Conservation (phyloP, 2,888 invertebrate species). For the Cerastis rubricosa region DNA sequence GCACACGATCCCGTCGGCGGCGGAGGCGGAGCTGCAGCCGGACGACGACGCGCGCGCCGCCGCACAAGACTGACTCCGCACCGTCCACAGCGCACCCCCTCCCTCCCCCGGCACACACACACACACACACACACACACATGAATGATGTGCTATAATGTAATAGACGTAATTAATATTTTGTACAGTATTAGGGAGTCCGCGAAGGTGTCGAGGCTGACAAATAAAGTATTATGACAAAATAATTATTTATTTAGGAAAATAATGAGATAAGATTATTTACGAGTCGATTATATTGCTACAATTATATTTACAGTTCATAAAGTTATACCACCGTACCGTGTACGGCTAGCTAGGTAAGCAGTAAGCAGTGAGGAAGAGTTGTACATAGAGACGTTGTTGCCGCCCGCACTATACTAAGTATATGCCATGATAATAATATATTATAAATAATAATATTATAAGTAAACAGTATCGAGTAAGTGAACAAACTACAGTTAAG, state of each 20-base stretch:
- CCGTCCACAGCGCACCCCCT: conserved; percentile 41
- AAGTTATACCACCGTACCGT: conserved; percentile 66
- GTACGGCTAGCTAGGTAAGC: conserved; percentile 58
- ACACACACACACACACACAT: conserved; percentile 32
- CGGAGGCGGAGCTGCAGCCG: conserved; percentile 80
- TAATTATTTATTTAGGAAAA: conserved; percentile 77
- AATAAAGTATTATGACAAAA: conserved; percentile 73
- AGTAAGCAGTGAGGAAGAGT: not conserved
- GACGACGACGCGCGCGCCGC: conserved; percentile 75
- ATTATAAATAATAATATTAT: conserved; percentile 52
- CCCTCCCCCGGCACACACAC: conserved; percentile 9
- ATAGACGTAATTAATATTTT: conserved; percentile 66
- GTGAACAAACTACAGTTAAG: conserved; percentile 58
- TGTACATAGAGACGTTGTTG: conserved; percentile 33
- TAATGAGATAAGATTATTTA: conserved; percentile 66
- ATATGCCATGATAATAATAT: conserved; percentile 54
- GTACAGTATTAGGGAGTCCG: conserved; percentile 78
- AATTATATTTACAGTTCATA: conserved; percentile 63
- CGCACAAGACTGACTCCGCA: conserved; percentile 53
- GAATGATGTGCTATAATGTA: conserved; percentile 37
- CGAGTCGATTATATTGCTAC: conserved; percentile 65
- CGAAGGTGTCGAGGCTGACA: conserved; percentile 53
- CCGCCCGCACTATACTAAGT: conserved; percentile 35
- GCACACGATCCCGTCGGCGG: conserved; percentile 86
- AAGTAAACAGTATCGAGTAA: conserved; percentile 46